Evolutionary conservation across 2,888 invertebrate species (phyloP), one percentile per base, ranked within the genome.

Genomic region (Pristionchus maxplancki): DNA sequence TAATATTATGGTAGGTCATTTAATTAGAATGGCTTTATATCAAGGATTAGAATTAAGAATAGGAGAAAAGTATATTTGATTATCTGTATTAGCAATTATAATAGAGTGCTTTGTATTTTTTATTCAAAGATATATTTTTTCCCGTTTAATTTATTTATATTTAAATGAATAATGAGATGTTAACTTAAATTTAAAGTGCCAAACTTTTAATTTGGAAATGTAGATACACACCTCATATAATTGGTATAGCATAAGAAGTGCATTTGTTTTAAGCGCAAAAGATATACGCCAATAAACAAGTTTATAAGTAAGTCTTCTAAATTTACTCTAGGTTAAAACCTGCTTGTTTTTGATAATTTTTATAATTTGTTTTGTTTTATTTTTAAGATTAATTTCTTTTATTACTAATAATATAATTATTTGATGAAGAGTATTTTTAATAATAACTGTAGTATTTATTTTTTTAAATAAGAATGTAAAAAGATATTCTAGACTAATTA

Each of bases 31-130:
- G 78, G 90, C 89, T 83, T 34, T 92, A 37, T 92, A 91, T 90
- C 90, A 90, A 89, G 90, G 83, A 88, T 90, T 91, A 86, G 91
- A 91, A 85, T 89, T 91, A 67, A 89, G 71, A 83, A 88, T 91
- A 50, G 90, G 90, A 88, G 90, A 91, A 90, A 88, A 89, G 58
- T 92, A 91, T 92, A 90, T 91, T 90, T 92, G 91, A 90, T 89
- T 91, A 64, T 87, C 89, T 89, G 78, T 92, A 85, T 91, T 92
- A 88, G 90, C 92, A 89, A 91, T 91, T 90, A 90, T 92, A 82
- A 90, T 92, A 88, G 92, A 92, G 67, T 91, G 92, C 94, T 91
- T 94, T 92, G 90, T 93, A 44, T 92, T 92, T 89, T 91, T 92
- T 91, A 91, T 91, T 91, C 91, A 91, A 90, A 92, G 91, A 84